A percentile compares a stretch with the other conserved stretches of the same genome.
Conservation (phyloP, 2,113 vertebrate genomes). For the Phaetusa simplex region DNA sequence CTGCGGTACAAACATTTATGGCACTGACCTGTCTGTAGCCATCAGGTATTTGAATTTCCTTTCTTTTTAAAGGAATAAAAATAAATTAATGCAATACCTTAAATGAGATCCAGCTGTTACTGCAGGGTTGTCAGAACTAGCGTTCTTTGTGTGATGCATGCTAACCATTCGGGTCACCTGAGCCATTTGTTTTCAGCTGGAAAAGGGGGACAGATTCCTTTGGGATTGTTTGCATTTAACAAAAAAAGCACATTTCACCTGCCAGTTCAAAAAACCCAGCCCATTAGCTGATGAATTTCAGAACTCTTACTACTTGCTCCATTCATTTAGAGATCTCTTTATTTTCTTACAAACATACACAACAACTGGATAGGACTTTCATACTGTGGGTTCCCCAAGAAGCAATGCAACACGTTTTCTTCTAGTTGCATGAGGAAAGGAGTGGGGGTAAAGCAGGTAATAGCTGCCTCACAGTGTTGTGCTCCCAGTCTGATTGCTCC, state of each 20-base stretch:
- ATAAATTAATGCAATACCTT: conserved; percentile 49
- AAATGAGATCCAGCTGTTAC: neutral
- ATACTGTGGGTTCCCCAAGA: neutral
- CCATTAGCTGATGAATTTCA: neutral
- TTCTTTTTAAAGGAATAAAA: conserved; percentile 67
- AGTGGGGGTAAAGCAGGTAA: neutral
- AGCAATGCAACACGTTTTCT: neutral
- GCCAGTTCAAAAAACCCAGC: neutral
- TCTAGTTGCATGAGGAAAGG: neutral
- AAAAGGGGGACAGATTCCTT: neutral
- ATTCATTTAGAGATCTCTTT: neutral
- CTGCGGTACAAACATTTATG: conserved; percentile 6
- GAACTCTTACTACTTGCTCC: neutral
- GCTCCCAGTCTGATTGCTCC: neutral
- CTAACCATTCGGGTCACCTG: neutral
- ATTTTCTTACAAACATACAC: conserved; percentile 34
- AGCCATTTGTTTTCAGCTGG: neutral
- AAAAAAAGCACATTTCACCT: neutral
- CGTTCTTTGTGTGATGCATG: neutral
- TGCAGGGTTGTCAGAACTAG: neutral
- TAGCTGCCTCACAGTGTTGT: neutral
- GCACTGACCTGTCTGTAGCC: conserved; percentile 59
- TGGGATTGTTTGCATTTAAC: neutral
- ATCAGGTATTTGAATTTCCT: conserved; percentile 53
- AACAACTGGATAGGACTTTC: neutral